Conservation (phyloP, 2,113 vertebrate genomes). For the Zosterops japonicus region DNA sequence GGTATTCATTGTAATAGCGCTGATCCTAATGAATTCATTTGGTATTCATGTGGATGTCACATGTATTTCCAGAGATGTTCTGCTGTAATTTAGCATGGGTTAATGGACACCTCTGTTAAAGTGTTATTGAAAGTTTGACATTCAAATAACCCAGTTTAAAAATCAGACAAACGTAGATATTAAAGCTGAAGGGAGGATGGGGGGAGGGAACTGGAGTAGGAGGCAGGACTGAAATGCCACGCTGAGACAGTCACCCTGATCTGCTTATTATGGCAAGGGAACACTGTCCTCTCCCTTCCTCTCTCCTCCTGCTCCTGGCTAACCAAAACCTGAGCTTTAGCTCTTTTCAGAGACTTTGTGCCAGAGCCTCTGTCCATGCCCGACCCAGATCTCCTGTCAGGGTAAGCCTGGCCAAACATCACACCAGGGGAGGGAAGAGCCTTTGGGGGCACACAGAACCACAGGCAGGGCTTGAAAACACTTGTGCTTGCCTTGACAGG, state of each 20-base stretch:
- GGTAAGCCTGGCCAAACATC: accelerated
- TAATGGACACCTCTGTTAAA: slow-evolving; percentile 85
- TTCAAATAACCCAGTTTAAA: slow-evolving; percentile 83
- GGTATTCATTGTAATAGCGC: slow-evolving; percentile 74
- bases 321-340: neutral
- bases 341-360: neutral
- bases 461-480: neutral
- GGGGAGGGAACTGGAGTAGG: slow-evolving; percentile 6
- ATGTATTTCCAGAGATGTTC: slow-evolving; percentile 78
- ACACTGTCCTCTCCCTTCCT: neutral
- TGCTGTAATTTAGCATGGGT: slow-evolving; percentile 80
- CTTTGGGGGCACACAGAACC: neutral
- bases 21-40: slow-evolving; percentile 80
- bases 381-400: accelerated
- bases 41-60: slow-evolving; percentile 82
- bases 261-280: neutral
- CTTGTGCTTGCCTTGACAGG: neutral
- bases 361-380: neutral
- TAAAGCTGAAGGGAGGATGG: slow-evolving; percentile 67
- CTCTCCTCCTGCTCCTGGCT: neutral
- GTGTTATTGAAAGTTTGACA: slow-evolving; percentile 83
- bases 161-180: slow-evolving; percentile 78
- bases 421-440: neutral
- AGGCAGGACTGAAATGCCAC: slow-evolving; percentile 59
- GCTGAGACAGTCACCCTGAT: neutral